Evolutionary conservation across 1,140 invertebrate species (phyloP), one percentile per base, ranked within the genome.

Genomic region (Eupristina koningsbergeri): DNA sequence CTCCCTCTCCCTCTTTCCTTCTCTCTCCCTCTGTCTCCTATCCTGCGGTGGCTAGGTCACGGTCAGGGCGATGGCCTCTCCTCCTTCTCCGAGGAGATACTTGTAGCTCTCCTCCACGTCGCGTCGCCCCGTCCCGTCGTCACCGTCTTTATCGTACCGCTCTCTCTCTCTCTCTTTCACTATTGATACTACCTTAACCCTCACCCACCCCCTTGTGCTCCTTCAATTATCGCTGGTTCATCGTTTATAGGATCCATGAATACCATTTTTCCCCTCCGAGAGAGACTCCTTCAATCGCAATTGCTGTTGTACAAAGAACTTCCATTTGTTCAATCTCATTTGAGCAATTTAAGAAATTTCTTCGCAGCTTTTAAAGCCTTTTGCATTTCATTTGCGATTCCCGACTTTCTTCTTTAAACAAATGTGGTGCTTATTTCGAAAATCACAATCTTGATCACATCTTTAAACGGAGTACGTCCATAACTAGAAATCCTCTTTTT

Each of bases 51-150:
- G 89, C 86, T 90, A 92, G 91, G 91, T 92, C 91, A 91, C 90
- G 91, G 91, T 91, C 91, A 90, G 91, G 90, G 89, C 91, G 91
- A 92, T 92, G 90, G 88, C 91, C 91, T 91, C 90, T 88, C 87
- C 86, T 89, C 86, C 86, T 86, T 31, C 34, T 74, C 85, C 85
- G n/a, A 64, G 76, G 61, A 79, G 77, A 79, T 79, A 64, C 77
- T 67, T 79, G 29, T 67, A 63, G 34, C 76, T 64, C 76, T 63
- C 47, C 74, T 63, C 76, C 34, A 22, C 53, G 36, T 41, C 41
- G 84, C 81, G 71, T 77, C 73, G 47, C 74, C 31, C 39, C 50
- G 47, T 50, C 31, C 39, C 50, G 47, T 7, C 67, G 31, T 76
- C 83, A 63, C 80, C 80, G 73, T 82, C 71, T 47, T 77, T 36